phyloP scores from a whole-genome alignment of 92 coral and sea anemone genomes.

The Galaxea fascicularis region DNA sequence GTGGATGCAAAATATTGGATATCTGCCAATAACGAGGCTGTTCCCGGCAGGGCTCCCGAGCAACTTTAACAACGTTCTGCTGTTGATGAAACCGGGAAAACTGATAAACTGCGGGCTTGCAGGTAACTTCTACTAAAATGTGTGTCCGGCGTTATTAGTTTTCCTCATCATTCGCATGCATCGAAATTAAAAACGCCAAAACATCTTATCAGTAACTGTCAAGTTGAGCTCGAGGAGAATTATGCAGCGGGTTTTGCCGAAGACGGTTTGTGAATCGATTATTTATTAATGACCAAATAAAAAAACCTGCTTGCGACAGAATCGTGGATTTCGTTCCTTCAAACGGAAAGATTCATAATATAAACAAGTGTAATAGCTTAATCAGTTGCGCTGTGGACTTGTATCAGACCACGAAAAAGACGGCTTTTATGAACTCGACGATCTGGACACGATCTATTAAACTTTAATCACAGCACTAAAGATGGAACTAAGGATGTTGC shows the following conservation, averaged over 20 bases:
- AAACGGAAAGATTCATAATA: neutral
- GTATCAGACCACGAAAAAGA: neutral
- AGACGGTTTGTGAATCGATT: neutral
- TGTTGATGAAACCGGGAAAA: neutral
- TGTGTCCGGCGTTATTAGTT: neutral
- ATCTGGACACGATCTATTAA: neutral
- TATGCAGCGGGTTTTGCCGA: constrained; percentile 2
- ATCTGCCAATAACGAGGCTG: neutral
- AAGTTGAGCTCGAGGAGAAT: neutral
- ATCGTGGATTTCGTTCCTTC: neutral
- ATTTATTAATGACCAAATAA: constrained; percentile 19
- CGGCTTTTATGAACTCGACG: neutral
- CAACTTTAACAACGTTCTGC: neutral
- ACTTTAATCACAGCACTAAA: neutral
- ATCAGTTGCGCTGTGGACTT: neutral
- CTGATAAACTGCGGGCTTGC: no score
- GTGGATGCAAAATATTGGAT: neutral
- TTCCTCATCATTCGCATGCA: neutral
- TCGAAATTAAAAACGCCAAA: neutral
- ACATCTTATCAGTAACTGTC: neutral
- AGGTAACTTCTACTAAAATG: no score
- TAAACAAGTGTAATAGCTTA: neutral
- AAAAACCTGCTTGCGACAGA: neutral
- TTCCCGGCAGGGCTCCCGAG: neutral
- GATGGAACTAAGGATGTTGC: constrained; percentile 3